Evolutionary conservation across 2,888 invertebrate species (phyloP), one percentile per base, ranked within the genome.

Genomic region (Nemoura dubitans): DNA sequence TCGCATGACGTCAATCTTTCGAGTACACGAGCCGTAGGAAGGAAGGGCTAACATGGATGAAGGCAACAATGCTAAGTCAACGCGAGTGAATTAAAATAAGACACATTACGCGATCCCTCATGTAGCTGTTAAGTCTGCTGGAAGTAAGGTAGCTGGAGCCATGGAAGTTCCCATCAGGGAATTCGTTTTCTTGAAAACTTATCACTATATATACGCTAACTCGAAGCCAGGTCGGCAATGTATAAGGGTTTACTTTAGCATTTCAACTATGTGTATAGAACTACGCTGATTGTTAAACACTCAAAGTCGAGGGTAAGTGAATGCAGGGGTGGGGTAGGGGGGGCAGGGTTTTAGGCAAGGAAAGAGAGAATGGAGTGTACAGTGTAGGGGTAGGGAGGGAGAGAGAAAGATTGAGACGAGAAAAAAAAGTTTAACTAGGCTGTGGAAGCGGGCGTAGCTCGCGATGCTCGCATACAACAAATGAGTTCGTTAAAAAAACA

Each of bases 401-500:
- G 30, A 84, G 84, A 59, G 27, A 28, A 84, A 76, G 84, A 78
- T 78, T 83, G 42, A 43, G 42, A 83, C 27, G 78, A 25, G 78
- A 81, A 81, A 81, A n/a, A 27, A 81, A 81, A 81, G 81, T 81
- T 81, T 28, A 81, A 81, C 81, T 28, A 28, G 29, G 30, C 59
- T 21, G 59, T 7, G 59, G 36, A 36, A 36, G 36, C 36, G 36
- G 10, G 36, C 36, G 36, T 10, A 10, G 16, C 59, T 59, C 26
- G 42, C 83, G 59, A 59, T 59, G 59, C 59, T 59, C 59, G 59
- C 59, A 21, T 83, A 83, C 26, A 86, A 85, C 80, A 84, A 85
- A 86, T 77, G 80, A 78, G 84, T 86, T 86, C 85, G 78, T 84
- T 86, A 86, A 84, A 86, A 86, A 78, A 76, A 84, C 84, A 84